A percentile compares a stretch with the other conserved stretches of the same genome.
phyloP scores from a whole-genome alignment of 2,797 vertebrate genomes.

The Eleutherodactylus coqui region DNA sequence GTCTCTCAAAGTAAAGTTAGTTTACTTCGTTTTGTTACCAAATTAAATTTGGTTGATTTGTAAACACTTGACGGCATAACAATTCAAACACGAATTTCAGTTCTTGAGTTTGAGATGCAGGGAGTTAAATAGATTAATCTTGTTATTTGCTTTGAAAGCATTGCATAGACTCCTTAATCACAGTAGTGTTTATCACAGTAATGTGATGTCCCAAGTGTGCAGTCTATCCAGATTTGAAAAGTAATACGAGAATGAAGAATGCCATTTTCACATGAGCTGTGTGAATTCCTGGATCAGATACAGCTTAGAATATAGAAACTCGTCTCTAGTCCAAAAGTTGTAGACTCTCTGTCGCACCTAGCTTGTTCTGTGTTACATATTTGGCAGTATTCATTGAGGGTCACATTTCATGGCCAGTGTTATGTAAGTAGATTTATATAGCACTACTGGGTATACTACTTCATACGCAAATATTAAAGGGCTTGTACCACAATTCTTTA shows the following conservation, averaged over 20 bases:
- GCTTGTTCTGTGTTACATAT: conserved; percentile 26
- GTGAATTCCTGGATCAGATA: conserved; percentile 32
- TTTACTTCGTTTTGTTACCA: not conserved
- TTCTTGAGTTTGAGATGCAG: not conserved
- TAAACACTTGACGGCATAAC: not conserved
- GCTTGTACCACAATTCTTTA: too few relatives aligned
- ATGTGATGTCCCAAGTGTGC: conserved; percentile 22
- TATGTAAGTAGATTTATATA: conserved; percentile 24
- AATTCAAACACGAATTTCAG: not conserved
- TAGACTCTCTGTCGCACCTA: conserved; percentile 52
- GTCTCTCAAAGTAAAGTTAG: not conserved
- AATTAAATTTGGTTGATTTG: not conserved
- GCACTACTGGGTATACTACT: not conserved
- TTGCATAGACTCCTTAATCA: conserved; percentile 9
- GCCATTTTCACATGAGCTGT: conserved; percentile 22
- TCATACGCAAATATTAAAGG: not conserved
- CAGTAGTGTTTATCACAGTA: conserved; percentile 31
- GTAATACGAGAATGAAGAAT: conserved; percentile 42
- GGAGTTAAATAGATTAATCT: not conserved
- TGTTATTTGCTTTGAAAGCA: conserved; percentile 2
- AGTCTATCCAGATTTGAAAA: conserved; percentile 30
- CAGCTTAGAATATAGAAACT: conserved; percentile 28
- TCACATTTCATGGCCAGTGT: conserved; percentile 33
- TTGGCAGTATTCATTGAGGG: conserved; percentile 12
- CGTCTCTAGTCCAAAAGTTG: conserved; percentile 17